phyloP scores from a whole-genome alignment of 2,888 invertebrate genomes.

The Rambutsinella grinnellia region DNA sequence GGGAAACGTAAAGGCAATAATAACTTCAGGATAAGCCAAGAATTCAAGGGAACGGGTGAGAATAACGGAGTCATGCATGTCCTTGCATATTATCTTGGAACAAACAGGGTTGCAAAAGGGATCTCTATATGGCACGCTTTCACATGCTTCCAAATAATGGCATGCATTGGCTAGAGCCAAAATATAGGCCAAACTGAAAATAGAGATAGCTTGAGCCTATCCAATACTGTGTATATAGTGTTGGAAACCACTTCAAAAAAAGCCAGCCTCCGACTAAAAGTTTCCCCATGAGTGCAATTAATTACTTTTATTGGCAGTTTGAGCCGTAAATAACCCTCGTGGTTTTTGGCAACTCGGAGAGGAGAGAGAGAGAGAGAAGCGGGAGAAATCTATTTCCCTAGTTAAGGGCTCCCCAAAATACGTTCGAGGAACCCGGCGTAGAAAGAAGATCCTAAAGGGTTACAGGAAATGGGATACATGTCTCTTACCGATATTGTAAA shows the following conservation, averaged over 20 bases:
- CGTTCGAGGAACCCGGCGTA: no score
- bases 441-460: no score
- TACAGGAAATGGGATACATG: no score
- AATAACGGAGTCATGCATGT: background rate
- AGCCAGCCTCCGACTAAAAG: conserved; percentile 50
- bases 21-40: background rate
- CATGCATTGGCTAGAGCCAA: background rate
- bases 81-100: background rate
- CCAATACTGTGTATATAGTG: conserved; percentile 4
- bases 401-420: no score
- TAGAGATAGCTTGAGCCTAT: background rate
- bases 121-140: no score
- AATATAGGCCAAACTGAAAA: background rate
- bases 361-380: background rate
- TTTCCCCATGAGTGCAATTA: conserved; percentile 62
- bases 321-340: conserved; percentile 63
- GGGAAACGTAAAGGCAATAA: background rate
- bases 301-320: conserved; percentile 64
- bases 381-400: no score
- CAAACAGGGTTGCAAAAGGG: background rate
- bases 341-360: conserved; percentile 54
- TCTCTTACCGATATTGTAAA: no score
- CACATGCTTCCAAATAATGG: background rate
- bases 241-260: conserved; percentile 53
- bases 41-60: conserved; percentile 7